A percentile compares a stretch with the other conserved stretches of the same genome.
Conservation (phyloP, 2,113 vertebrate genomes). For the Baryphthengus martii region DNA sequence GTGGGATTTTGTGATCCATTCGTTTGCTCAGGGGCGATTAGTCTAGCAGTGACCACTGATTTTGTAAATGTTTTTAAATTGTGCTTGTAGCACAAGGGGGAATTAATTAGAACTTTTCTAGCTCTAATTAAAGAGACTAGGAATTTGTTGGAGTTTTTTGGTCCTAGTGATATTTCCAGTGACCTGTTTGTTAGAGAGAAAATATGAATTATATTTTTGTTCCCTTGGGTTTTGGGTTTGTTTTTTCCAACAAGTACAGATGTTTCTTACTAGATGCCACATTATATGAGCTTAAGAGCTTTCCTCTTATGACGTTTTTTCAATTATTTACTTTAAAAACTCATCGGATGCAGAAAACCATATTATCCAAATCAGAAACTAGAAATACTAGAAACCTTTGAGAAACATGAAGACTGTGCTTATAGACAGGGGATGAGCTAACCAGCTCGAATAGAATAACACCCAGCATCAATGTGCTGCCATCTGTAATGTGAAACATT, state of each 20-base stretch:
- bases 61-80: constrained; percentile 8
- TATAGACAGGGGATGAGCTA: neutral
- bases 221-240: neutral
- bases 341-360: neutral
- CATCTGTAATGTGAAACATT: neutral
- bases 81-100: neutral
- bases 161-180: neutral
- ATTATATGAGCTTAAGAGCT: neutral
- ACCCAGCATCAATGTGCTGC: neutral
- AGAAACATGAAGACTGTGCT: neutral
- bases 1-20: neutral
- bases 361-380: neutral
- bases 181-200: accelerated
- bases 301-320: neutral
- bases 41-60: neutral
- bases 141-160: neutral
- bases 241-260: neutral
- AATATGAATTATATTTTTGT: neutral
- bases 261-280: neutral
- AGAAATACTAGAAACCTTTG: neutral
- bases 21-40: neutral
- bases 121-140: neutral
- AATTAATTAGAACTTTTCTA: neutral
- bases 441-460: neutral
- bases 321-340: neutral